Percentiles rank a stretch among this genome's conserved stretches.
These are phyloP conservation scores for Drosophila lacicola DNA, from an alignment of 2,888 invertebrate species.

Conservation along the genomic window DNA sequence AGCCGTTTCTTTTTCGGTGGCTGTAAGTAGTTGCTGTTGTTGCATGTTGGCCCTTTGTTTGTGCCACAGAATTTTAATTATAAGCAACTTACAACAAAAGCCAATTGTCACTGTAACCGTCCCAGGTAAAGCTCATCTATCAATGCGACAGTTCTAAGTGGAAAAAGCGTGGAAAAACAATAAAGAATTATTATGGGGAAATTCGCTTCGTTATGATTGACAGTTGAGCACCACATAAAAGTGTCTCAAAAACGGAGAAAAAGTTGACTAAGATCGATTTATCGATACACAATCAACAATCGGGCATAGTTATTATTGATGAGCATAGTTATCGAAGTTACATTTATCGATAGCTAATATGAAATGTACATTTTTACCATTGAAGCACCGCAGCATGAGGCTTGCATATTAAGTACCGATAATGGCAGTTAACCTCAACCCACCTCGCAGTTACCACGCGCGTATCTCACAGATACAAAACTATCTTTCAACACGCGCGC, in stretches of 20 bases:
- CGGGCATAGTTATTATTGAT: no score
- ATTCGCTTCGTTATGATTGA: constrained; percentile 21
- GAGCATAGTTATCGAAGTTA: not conserved
- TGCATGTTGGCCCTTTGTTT: constrained; percentile 58
- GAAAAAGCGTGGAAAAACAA: constrained; percentile 63
- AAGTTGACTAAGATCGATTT: constrained; percentile 4
- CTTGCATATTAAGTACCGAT: constrained; percentile 39
- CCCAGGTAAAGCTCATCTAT: constrained; percentile 72
- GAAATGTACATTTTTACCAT: no score
- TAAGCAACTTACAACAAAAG: constrained; percentile 77
- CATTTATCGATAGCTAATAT: constrained; percentile 11
- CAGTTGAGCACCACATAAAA: constrained; percentile 12
- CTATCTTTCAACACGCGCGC: constrained; percentile 72
- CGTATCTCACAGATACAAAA: constrained; percentile 72
- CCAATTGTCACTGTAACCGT: constrained; percentile 79
- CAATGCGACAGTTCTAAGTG: constrained; percentile 57
- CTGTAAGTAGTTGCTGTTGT: constrained; percentile 55
- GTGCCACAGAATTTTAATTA: constrained; percentile 72
- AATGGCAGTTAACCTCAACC: constrained; percentile 10
- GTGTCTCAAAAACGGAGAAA: not conserved
- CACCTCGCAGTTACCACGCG: constrained; percentile 15
- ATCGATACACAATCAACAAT: no score
- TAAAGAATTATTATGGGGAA: constrained; percentile 30
- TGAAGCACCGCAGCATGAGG: constrained; percentile 9
- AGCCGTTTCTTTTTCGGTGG: constrained; percentile 63